Evolutionary conservation across 2,113 vertebrate genomes (phyloP), one percentile per base, ranked within the genome.

Genomic region (Equus quagga): DNA sequence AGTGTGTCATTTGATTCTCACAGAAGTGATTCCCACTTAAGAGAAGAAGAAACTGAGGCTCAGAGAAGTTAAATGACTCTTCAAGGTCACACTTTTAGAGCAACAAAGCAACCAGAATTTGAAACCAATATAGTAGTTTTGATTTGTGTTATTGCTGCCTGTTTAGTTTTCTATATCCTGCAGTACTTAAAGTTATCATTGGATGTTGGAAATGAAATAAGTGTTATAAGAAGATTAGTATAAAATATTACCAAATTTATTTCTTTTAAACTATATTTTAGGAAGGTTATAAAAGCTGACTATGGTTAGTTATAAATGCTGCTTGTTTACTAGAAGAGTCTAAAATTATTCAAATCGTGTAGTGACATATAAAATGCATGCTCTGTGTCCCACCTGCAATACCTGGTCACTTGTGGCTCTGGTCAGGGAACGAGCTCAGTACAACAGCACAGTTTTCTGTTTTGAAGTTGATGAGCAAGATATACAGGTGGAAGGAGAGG

Each of bases 391-490:
- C 67, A 28, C 33, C 9, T 10, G 1, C 4, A 2, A 33, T n/a
- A 23, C 3, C 6, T 2, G 2, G 26, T 56, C 49, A 28, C 36
- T 26, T 2, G 3, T 41, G n/a, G 80, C 54, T 73, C 24, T 18
- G 15, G 12, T 41, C 41, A 11, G 49, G 33, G 33, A 8, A 28
- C 60, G 17, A 67, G 54, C 31, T 24, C 11, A 28, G 26, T 33
- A 0, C 80, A 85, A 96, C 0, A 6, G 5, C 26, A 41, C 0
- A 0, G 17, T 33, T 84, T 97, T 96, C 36, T 97, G 6, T 97
- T 92, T 98, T 95, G 31, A 94, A 97, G 98, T 94, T 80, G 95
- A 96, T 0, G 97, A 98, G 12, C 92, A 96, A 49, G 97, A 93
- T 10, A 15, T 82, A 19, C 95, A 89, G 46, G 91, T 80, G 6